Evolutionary conservation across 2,888 invertebrate genomes (phyloP).

Genomic region (Thera britannica): DNA sequence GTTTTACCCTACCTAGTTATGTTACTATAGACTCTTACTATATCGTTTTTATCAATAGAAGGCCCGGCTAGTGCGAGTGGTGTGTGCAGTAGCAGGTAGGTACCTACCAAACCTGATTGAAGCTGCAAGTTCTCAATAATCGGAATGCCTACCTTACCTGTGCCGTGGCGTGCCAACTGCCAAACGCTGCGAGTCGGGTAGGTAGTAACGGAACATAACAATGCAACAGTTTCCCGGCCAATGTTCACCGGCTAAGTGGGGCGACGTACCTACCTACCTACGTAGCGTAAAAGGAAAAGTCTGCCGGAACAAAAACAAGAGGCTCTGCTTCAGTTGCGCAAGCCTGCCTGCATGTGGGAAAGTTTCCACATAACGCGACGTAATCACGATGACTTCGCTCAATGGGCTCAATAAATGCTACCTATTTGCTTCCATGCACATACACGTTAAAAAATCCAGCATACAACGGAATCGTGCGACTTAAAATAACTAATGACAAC

Average conservation of each 20-base stretch:
- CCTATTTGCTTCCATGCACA: slow-evolving; percentile 65
- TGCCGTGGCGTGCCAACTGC: slow-evolving; percentile 37
- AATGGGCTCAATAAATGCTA: slow-evolving; percentile 53
- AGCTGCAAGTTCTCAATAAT: slow-evolving; percentile 34
- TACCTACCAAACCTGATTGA: slow-evolving; percentile 22
- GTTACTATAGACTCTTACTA: neutral
- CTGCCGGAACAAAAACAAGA: slow-evolving; percentile 77
- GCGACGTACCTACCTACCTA: slow-evolving; percentile 38
- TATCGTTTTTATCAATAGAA: slow-evolving; percentile 24
- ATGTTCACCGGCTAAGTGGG: slow-evolving; percentile 57
- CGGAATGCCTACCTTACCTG: slow-evolving; percentile 41
- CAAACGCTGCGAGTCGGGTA: slow-evolving; percentile 50
- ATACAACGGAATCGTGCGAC: slow-evolving; percentile 50
- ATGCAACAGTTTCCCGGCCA: slow-evolving; percentile 59
- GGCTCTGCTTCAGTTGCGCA: slow-evolving; percentile 74
- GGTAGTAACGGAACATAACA: slow-evolving; percentile 62
- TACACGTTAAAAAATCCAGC: slow-evolving; percentile 9
- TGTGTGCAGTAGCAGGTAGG: neutral
- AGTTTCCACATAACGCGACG: slow-evolving; percentile 74
- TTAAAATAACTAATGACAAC: slow-evolving; percentile 84
- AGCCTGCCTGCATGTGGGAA: slow-evolving; percentile 78
- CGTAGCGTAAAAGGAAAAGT: slow-evolving; percentile 72
- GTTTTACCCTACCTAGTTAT: too few relatives aligned
- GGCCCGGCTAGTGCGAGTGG: slow-evolving; percentile 17
- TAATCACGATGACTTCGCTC: slow-evolving; percentile 59